Evolutionary conservation across 2,888 invertebrate species (phyloP), one percentile per base, ranked within the genome.

Genomic region (Lycaena phlaeas): DNA sequence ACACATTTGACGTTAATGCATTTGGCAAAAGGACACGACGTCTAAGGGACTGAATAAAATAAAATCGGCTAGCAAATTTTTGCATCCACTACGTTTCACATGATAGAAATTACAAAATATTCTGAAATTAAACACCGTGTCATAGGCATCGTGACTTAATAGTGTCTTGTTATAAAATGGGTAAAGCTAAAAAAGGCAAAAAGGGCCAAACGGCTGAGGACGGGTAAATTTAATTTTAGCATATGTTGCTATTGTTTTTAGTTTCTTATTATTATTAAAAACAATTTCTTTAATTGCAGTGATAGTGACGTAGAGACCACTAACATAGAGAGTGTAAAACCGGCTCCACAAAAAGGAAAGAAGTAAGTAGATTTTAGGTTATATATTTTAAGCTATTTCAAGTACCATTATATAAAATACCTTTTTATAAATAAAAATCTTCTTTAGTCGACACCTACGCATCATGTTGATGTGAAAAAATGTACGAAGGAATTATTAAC

Each of bases 111-210:
- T 54, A 67, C 55, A 51, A 71, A 70, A 69, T 69, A 71, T 57
- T 64, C 57, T 52, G 56, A 68, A 66, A 66, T 53, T 57, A 63
- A 70, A 64, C 64, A 71, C 50, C 68, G 68, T 59, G 64, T 63
- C 48, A 66, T 64, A 55, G 79, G 72, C 47, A 74, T 78, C 59
- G 76, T 78, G 66, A 81, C 82, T 63, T 81, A 78, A 69, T 70
- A 74, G 50, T 63, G 46, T 48, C 51, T 48, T 54, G 46, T 41
- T 53, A 54, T 57, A 70, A 57, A 52, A 92, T 92, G 93, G 92
- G 91, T 66, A 93, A 93, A 85, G 87, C 90, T 70, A 93, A 92
- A 88, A 93, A 92, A 79, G 89, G 90, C 70, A 92, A 92, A 84
- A 92, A 92, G 86, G 89, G 88, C 75, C 87, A 86, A 68, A 87